These are phyloP conservation scores for Cecidostiba fungosa DNA, from an alignment of 2,888 invertebrate species.

Conservation along the genomic window DNA sequence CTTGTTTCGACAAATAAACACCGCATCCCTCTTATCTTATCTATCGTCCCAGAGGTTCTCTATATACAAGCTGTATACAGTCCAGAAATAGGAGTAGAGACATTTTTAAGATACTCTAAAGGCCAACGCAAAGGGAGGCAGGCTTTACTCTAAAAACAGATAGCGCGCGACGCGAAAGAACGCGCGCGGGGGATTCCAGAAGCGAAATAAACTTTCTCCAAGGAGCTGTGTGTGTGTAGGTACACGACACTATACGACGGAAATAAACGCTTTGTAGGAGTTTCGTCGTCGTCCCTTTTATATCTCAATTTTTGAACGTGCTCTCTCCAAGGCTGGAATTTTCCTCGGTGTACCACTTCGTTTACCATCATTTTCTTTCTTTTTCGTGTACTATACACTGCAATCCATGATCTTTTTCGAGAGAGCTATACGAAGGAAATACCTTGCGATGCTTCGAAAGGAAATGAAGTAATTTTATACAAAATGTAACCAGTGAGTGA, in stretches of 20 bases:
- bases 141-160: conserved; percentile 59
- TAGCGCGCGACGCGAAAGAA: conserved; percentile 41
- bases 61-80: too few species aligned
- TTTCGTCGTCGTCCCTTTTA: conserved; percentile 54
- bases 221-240: not conserved
- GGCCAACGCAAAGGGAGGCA: conserved; percentile 43
- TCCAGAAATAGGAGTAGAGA: conserved; percentile 29
- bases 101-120: conserved; percentile 57
- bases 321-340: not conserved
- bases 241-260: conserved; percentile 58
- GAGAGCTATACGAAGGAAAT: not conserved
- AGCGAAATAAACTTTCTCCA: conserved; percentile 66
- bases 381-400: not conserved
- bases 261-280: conserved; percentile 69
- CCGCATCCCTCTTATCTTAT: not conserved
- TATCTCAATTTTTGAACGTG: conserved; percentile 51
- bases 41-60: too few species aligned
- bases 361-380: not conserved
- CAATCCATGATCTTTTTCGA: not conserved
- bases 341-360: not conserved
- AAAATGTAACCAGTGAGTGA: too few species aligned
- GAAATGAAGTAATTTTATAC: too few species aligned
- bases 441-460: not conserved
- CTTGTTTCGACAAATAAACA: conserved; percentile 6
- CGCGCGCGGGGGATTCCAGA: conserved; percentile 63